Evolutionary conservation across 1,140 invertebrate genomes (phyloP).

Genomic region (Megalonaias nervosa): DNA sequence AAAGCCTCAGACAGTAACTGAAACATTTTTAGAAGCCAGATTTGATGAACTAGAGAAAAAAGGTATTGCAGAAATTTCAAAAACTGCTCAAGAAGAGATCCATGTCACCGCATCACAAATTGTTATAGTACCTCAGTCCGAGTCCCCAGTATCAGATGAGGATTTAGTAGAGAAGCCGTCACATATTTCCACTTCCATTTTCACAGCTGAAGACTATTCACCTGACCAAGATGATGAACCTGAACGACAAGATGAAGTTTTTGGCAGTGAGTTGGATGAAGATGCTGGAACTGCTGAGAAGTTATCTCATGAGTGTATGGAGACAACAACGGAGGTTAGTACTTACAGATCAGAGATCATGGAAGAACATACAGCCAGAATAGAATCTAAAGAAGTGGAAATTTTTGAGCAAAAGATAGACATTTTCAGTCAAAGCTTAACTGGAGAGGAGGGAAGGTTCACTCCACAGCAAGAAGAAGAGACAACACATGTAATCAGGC

Average conservation of each 20-base stretch:
- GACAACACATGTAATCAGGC: not conserved
- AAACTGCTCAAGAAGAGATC: not conserved
- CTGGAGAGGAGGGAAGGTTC: not conserved
- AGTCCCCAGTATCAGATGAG: constrained; percentile 30
- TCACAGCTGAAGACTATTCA: not conserved
- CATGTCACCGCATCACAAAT: not conserved
- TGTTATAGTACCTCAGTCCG: not conserved
- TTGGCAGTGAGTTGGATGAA: constrained; percentile 47
- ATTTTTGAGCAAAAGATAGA: not conserved
- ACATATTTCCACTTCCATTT: constrained; percentile 26
- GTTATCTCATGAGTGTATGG: no score
- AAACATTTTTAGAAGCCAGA: constrained; percentile 11
- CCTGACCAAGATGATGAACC: constrained; percentile 14
- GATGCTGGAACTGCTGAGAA: constrained; percentile 26
- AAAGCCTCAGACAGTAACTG: not conserved
- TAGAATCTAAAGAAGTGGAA: not conserved
- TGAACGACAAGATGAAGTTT: constrained; percentile 34
- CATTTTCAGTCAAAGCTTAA: not conserved
- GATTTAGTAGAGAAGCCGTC: constrained; percentile 37
- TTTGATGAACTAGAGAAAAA: not conserved
- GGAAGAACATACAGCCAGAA: no score
- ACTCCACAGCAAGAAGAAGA: not conserved
- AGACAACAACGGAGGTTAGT: no score
- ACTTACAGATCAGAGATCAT: no score
- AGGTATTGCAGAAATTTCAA: not conserved